A percentile compares a stretch with the other conserved stretches of the same genome.
phyloP scores from a whole-genome alignment of 2,797 vertebrate genomes.

The Sebastes minor region DNA sequence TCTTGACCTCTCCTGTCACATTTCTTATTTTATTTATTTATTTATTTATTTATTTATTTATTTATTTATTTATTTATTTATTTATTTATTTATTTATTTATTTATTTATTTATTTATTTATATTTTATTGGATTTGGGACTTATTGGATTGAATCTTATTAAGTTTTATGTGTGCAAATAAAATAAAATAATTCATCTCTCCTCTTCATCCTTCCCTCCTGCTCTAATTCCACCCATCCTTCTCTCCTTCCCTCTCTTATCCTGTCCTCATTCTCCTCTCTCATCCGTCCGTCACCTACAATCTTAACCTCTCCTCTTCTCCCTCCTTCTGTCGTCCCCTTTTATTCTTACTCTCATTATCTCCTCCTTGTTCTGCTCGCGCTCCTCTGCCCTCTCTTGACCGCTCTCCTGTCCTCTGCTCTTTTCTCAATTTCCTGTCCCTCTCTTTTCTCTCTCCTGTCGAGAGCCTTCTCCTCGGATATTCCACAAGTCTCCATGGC shows the following conservation, averaged over 20 bases:
- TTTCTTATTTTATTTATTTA: neutral
- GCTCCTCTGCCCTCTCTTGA: slow-evolving; percentile 1
- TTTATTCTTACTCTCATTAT: slow-evolving; percentile 2
- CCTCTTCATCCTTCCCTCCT: neutral
- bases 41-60: too few species aligned
- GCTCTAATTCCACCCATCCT: neutral
- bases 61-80: too few species aligned
- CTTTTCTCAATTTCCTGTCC: slow-evolving; percentile 20
- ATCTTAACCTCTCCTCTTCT: slow-evolving; percentile 4
- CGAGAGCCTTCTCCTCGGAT: slow-evolving; percentile 46
- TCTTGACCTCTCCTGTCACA: neutral
- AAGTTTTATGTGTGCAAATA: too few species aligned
- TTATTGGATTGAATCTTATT: too few species aligned
- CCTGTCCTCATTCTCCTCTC: neutral
- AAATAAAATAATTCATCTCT: neutral
- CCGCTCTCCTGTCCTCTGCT: slow-evolving; percentile 1
- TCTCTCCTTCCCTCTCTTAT: neutral
- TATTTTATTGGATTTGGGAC: too few species aligned
- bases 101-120: too few species aligned
- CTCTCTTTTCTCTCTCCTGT: slow-evolving; percentile 9
- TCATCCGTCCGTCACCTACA: neutral
- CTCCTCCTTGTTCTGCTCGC: neutral
- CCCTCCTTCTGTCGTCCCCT: neutral
- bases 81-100: too few species aligned
- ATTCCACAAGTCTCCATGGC: slow-evolving; percentile 74